A percentile compares a stretch with the other conserved stretches of the same genome.
These are phyloP conservation scores for Apotomis turbidana DNA, from an alignment of 2,888 invertebrate genomes.

Conservation along the genomic window DNA sequence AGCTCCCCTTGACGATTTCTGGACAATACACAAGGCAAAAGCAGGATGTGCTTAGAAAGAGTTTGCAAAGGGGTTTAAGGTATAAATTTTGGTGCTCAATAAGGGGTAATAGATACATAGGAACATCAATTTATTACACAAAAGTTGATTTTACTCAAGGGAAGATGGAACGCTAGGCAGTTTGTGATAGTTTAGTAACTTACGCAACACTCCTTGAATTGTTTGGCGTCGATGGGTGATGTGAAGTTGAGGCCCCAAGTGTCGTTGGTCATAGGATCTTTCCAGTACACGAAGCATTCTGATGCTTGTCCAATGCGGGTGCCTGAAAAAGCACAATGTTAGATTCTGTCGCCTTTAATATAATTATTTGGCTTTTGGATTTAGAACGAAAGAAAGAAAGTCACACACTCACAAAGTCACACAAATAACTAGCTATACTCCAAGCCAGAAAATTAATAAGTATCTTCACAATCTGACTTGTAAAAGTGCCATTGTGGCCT, in stretches of 20 bases:
- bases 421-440: too few relatives aligned
- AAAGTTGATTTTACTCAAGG: conserved; percentile 2
- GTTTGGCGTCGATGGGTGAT: conserved; percentile 98
- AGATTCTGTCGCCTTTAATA: not conserved
- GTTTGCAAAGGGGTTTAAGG: not conserved
- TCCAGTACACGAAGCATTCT: conserved; percentile 99
- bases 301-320: conserved; percentile 98
- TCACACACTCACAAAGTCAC: too few relatives aligned
- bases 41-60: conserved; percentile 27
- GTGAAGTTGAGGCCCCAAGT: conserved; percentile 99
- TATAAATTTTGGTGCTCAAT: not conserved
- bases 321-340: conserved; percentile 84
- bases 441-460: too few relatives aligned
- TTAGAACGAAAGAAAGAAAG: too few relatives aligned
- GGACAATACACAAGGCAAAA: conserved; percentile 6
- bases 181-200: conserved; percentile 77
- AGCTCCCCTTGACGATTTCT: conserved; percentile 27
- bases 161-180: conserved; percentile 26
- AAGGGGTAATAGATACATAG: not conserved
- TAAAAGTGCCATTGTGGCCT: too few relatives aligned
- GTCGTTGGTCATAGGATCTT: conserved; percentile 97
- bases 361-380: too few relatives aligned
- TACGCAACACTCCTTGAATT: conserved; percentile 98
- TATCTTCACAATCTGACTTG: too few relatives aligned
- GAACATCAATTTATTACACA: not conserved